Conservation (phyloP, 2,797 vertebrate genomes). For the Tragelaphus eurycerus region DNA sequence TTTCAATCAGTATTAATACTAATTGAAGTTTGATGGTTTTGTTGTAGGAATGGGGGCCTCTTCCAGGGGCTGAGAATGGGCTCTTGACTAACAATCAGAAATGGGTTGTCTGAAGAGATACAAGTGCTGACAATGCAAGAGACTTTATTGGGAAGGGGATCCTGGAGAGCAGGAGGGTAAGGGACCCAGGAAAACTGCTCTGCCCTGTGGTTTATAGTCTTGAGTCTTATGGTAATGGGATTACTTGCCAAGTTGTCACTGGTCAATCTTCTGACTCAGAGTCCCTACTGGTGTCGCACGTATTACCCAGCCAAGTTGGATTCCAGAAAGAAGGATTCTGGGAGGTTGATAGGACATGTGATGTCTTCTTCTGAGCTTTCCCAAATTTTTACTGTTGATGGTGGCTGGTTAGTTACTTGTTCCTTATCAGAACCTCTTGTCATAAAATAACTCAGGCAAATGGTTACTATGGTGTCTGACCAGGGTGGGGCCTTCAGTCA, state of each 20-base stretch:
- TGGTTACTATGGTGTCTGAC: background rate
- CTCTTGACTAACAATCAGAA: background rate
- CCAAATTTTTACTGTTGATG: background rate
- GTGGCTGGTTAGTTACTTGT: background rate
- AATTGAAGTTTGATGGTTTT: background rate
- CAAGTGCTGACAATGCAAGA: background rate
- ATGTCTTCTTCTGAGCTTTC: background rate
- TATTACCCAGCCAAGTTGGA: background rate
- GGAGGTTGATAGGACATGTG: background rate
- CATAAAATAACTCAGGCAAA: background rate
- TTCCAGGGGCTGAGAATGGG: background rate
- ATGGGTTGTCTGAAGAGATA: background rate
- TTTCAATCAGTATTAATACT: background rate
- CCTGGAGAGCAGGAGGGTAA: background rate
- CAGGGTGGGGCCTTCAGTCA: background rate
- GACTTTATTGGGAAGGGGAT: background rate
- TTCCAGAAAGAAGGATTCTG: background rate
- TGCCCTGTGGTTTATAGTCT: background rate
- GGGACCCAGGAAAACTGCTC: background rate
- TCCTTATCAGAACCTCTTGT: background rate
- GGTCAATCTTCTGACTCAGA: background rate
- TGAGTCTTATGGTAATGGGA: background rate
- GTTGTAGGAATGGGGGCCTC: accelerated
- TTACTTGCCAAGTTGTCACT: background rate
- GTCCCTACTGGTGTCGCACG: accelerated